A percentile compares a stretch with the other conserved stretches of the same genome.
These are phyloP conservation scores for Prionchulus punctatus DNA, from an alignment of 2,888 invertebrate genomes.

Conservation along the genomic window DNA sequence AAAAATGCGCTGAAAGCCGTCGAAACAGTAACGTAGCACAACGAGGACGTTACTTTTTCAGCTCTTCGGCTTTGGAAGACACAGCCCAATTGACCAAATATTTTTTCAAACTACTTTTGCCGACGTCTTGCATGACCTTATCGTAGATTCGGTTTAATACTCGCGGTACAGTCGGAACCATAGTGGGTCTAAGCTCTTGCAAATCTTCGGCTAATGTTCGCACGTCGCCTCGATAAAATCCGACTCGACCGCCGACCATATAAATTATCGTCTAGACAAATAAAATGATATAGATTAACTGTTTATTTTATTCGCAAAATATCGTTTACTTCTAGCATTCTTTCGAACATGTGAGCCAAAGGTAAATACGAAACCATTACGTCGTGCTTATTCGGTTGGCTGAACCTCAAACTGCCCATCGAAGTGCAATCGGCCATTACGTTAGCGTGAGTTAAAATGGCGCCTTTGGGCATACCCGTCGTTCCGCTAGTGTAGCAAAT, in stretches of 20 bases:
- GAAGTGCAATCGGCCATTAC: slow-evolving; percentile 73
- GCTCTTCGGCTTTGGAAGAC: slow-evolving; percentile 22
- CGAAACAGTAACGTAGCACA: not conserved
- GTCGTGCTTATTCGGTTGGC: slow-evolving; percentile 44
- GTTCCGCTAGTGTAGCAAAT: slow-evolving; percentile 39
- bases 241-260: slow-evolving; percentile 45
- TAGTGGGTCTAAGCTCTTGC: slow-evolving; percentile 72
- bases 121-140: slow-evolving; percentile 41
- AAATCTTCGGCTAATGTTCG: slow-evolving; percentile 60
- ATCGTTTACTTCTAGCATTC: slow-evolving; percentile 32
- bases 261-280: slow-evolving; percentile 59
- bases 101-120: slow-evolving; percentile 24
- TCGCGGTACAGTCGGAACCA: slow-evolving; percentile 85
- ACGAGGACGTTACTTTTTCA: slow-evolving; percentile 19
- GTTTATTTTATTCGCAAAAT: too few relatives aligned
- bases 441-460: slow-evolving; percentile 88
- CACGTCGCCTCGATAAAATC: slow-evolving; percentile 78
- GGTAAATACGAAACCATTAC: slow-evolving; percentile 83
- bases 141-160: slow-evolving; percentile 84
- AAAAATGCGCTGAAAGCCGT: not conserved
- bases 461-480: slow-evolving; percentile 87
- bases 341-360: slow-evolving; percentile 88
- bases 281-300: not conserved
- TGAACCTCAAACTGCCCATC: slow-evolving; percentile 37
- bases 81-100: slow-evolving; percentile 24